phyloP scores from a whole-genome alignment of 2,113 vertebrate genomes.

The Amphilophus citrinellus region DNA sequence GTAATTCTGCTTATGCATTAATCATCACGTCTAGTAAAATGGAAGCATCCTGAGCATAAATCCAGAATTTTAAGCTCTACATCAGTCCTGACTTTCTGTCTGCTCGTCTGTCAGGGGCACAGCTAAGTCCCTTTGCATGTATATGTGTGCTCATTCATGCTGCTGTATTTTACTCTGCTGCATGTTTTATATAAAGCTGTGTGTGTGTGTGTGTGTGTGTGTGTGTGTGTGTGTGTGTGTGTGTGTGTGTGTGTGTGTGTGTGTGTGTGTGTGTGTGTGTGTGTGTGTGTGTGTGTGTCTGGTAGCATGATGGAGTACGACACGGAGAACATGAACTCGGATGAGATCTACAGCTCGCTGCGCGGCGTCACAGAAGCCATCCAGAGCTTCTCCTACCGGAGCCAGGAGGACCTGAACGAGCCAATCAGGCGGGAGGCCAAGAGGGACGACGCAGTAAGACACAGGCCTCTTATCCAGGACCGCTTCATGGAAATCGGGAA shows the following conservation, averaged over 20 bases:
- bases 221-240: constrained; percentile 29
- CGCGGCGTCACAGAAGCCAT: constrained; percentile 98
- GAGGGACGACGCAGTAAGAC: constrained; percentile 93
- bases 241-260: background rate
- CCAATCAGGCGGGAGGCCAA: constrained; percentile 93
- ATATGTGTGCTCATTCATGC: background rate
- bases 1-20: background rate
- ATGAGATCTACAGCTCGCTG: constrained; percentile 99
- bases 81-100: background rate
- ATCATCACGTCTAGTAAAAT: background rate
- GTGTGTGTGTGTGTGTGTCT: background rate
- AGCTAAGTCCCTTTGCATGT: constrained; percentile 1
- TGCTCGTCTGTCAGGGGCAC: background rate
- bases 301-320: constrained; percentile 97
- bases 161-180: background rate
- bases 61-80: background rate
- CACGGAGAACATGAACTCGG: constrained; percentile 99
- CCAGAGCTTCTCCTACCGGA: constrained; percentile 98
- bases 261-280: background rate
- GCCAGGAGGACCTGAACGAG: constrained; percentile 97
- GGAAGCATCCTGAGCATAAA: background rate
- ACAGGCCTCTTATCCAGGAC: background rate
- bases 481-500: background rate
- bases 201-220: background rate
- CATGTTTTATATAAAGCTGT: background rate